A percentile compares a stretch with the other conserved stretches of the same genome.
Conservation (phyloP, 2,888 invertebrate species). For the Rhyacophila evoluta region DNA sequence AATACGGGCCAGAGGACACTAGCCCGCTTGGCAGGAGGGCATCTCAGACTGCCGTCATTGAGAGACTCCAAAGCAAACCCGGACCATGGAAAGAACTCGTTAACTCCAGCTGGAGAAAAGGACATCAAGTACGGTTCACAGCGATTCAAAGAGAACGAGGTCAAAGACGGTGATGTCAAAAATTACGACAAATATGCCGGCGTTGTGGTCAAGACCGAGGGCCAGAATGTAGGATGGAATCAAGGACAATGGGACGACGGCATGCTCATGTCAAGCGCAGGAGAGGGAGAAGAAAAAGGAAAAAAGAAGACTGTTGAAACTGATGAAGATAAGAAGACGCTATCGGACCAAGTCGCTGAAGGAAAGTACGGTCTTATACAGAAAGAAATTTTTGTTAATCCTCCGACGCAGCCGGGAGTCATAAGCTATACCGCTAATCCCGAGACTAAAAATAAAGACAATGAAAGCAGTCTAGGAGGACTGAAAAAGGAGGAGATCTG, state of each 20-base stretch:
- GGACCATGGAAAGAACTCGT: conserved; percentile 51
- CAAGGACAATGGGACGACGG: conserved; percentile 75
- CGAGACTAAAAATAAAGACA: conserved; percentile 83
- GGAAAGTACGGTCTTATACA: conserved; percentile 92
- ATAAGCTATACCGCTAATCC: conserved; percentile 85
- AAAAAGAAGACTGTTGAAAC: conserved; percentile 63
- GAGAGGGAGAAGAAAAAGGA: conserved; percentile 72
- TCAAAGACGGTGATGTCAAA: conserved; percentile 64
- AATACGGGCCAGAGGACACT: conserved; percentile 72
- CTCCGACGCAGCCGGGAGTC: conserved; percentile 82
- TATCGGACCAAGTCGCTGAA: conserved; percentile 90
- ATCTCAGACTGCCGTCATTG: conserved; percentile 65
- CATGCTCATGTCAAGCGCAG: conserved; percentile 77
- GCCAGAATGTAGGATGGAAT: conserved; percentile 67
- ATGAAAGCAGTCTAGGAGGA: conserved; percentile 83
- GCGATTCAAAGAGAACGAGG: conserved; percentile 58
- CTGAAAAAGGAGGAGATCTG: conserved; percentile 89
- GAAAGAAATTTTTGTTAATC: conserved; percentile 81
- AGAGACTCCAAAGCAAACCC: neutral
- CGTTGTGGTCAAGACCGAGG: conserved; percentile 65
- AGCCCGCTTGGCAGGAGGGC: conserved; percentile 78
- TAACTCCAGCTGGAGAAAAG: conserved; percentile 43
- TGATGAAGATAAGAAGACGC: conserved; percentile 85
- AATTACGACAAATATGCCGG: conserved; percentile 61
- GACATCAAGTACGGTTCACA: conserved; percentile 15